Conservation (phyloP, 2,888 invertebrate species). For the Melipona bicolor region DNA sequence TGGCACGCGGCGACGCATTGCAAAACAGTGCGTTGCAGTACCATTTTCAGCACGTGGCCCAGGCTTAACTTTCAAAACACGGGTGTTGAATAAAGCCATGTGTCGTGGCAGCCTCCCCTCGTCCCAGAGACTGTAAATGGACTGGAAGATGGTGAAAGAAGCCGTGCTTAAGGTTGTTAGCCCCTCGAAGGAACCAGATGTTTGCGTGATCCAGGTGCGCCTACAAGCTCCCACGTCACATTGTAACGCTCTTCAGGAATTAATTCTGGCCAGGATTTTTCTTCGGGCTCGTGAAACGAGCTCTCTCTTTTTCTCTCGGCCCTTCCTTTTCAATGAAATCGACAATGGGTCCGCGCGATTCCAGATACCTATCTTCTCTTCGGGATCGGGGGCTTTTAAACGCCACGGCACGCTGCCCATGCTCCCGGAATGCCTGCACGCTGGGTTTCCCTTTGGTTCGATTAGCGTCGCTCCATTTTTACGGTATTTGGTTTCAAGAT, state of each 20-base stretch:
- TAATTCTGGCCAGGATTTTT: conserved; percentile 59
- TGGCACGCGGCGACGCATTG: conserved; percentile 48
- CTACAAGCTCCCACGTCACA: conserved; percentile 36
- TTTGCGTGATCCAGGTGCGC: conserved; percentile 64
- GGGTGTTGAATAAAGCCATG: conserved; percentile 40
- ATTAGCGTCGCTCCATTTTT: conserved; percentile 9
- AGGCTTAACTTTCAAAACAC: conserved; percentile 51
- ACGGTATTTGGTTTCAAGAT: conserved; percentile 2
- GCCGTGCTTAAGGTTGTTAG: conserved; percentile 50
- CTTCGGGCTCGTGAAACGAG: conserved; percentile 47
- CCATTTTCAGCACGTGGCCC: conserved; percentile 59
- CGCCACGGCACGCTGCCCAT: conserved; percentile 3
- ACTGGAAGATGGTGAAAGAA: conserved; percentile 13
- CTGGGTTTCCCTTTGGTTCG: neutral
- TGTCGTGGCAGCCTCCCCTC: conserved; percentile 9
- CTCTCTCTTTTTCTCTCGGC: neutral
- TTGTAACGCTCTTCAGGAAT: conserved; percentile 60
- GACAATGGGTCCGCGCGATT: conserved; percentile 38
- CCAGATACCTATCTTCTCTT: conserved; percentile 53
- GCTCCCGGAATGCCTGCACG: conserved; percentile 11
- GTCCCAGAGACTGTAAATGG: conserved; percentile 28
- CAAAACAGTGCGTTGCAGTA: conserved; percentile 56
- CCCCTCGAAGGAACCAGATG: conserved; percentile 58
- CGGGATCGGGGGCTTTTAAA: conserved; percentile 30
- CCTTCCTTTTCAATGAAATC: conserved; percentile 47